These are phyloP conservation scores for Podarcis raffonei DNA, from an alignment of 2,113 vertebrate species.

Conservation along the genomic window DNA sequence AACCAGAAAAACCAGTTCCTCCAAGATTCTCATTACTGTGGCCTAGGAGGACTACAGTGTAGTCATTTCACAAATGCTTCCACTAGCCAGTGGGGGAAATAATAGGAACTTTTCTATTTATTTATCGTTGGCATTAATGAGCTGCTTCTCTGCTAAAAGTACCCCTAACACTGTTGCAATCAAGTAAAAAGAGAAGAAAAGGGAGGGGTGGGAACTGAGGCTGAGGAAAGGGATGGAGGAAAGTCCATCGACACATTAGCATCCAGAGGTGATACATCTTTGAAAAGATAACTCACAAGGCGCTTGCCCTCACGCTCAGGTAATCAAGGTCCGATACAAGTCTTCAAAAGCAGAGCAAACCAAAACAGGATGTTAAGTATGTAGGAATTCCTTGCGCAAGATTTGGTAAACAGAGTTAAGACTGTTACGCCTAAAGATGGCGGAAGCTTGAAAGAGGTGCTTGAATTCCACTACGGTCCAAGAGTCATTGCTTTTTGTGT, in stretches of 20 bases:
- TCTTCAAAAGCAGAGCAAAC: not conserved
- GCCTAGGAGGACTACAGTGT: not conserved
- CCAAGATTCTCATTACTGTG: accelerated
- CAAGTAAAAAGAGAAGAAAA: not conserved
- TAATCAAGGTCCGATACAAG: not conserved
- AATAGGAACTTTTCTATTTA: not conserved
- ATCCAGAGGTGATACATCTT: not conserved
- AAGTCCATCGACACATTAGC: not conserved
- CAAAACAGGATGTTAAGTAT: not conserved
- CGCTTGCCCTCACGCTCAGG: not conserved
- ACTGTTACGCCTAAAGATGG: not conserved
- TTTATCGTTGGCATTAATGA: not conserved
- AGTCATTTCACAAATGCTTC: not conserved
- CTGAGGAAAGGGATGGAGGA: not conserved
- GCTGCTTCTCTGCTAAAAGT: not conserved
- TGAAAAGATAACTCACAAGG: not conserved
- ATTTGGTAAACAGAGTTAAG: not conserved
- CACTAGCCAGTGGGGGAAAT: not conserved
- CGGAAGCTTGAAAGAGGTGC: not conserved
- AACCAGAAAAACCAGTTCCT: constrained; percentile 8
- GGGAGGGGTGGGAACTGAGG: not conserved
- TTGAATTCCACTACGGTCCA: not conserved
- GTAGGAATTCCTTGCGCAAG: not conserved
- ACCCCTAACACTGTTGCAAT: not conserved
- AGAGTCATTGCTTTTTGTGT: not conserved